Evolutionary conservation across 2,888 invertebrate genomes (phyloP).

Genomic region (Sinohyriopsis cumingii): DNA sequence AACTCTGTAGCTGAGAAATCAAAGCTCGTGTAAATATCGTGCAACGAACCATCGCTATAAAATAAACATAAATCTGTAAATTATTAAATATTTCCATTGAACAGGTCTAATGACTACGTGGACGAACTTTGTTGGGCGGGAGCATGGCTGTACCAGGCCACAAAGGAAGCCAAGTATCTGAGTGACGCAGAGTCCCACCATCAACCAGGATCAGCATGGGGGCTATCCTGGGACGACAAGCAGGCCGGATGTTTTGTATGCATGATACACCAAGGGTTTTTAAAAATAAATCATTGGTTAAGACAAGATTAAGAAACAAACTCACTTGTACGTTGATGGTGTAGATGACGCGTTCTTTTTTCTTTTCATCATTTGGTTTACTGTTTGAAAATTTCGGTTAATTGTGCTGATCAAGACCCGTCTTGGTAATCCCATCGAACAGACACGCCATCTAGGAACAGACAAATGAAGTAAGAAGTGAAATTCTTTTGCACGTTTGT

Average conservation of each 20-base stretch:
- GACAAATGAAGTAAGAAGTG: too few relatives aligned
- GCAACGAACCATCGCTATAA: too few relatives aligned
- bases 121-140: constrained; percentile 65
- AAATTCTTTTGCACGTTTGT: too few relatives aligned
- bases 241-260: constrained; percentile 42
- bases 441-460: too few relatives aligned
- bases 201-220: constrained; percentile 46
- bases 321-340: not conserved
- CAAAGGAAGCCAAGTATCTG: constrained; percentile 52
- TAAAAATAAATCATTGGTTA: too few relatives aligned
- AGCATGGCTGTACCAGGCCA: constrained; percentile 61
- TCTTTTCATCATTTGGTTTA: not conserved
- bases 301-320: too few relatives aligned
- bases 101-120: constrained; percentile 39
- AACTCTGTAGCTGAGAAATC: too few relatives aligned
- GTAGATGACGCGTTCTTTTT: not conserved
- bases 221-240: constrained; percentile 64
- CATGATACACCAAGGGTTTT: not conserved
- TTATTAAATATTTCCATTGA: too few relatives aligned
- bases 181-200: constrained; percentile 44
- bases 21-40: too few relatives aligned
- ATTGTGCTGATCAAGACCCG: too few relatives aligned
- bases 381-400: not conserved
- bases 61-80: too few relatives aligned
- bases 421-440: too few relatives aligned